Evolutionary conservation across 1,140 invertebrate species (phyloP).

Genomic region (Charaxes varanes): DNA sequence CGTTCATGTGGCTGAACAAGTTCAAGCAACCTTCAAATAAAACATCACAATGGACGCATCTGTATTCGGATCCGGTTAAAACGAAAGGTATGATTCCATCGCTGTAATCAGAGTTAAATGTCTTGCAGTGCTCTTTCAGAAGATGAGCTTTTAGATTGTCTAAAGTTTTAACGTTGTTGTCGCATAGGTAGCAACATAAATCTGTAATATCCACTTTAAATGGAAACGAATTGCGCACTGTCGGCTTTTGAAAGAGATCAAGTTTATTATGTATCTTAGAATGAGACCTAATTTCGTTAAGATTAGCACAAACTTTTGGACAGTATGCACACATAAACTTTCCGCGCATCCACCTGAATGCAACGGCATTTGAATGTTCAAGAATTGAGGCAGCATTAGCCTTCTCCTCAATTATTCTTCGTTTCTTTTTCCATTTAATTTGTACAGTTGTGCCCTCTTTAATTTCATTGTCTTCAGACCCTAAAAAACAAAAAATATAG

Average conservation of each 20-base stretch:
- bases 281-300: slow-evolving; percentile 31
- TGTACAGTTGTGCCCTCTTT: slow-evolving; percentile 16
- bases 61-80: slow-evolving; percentile 32
- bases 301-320: slow-evolving; percentile 24
- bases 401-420: slow-evolving; percentile 29
- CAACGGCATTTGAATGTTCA: slow-evolving; percentile 42
- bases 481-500: slow-evolving; percentile 43
- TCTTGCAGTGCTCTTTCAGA: slow-evolving; percentile 24
- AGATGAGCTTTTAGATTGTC: slow-evolving; percentile 35
- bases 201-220: slow-evolving; percentile 43
- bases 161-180: slow-evolving; percentile 20
- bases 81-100: slow-evolving; percentile 43
- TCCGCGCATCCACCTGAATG: slow-evolving; percentile 41
- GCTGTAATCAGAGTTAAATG: slow-evolving; percentile 20
- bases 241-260: slow-evolving; percentile 30
- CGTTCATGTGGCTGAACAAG: slow-evolving; percentile 48
- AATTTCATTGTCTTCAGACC: slow-evolving; percentile 19
- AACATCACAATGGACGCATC: slow-evolving; percentile 49
- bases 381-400: slow-evolving; percentile 43
- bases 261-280: slow-evolving; percentile 29
- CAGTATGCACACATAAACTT: slow-evolving; percentile 53
- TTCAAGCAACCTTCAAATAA: slow-evolving; percentile 41
- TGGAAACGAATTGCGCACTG: slow-evolving; percentile 34
- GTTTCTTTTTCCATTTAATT: slow-evolving; percentile 39
- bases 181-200: slow-evolving; percentile 35